phyloP scores from a whole-genome alignment of 2,888 invertebrate genomes.

The Synergus laeviventris region DNA sequence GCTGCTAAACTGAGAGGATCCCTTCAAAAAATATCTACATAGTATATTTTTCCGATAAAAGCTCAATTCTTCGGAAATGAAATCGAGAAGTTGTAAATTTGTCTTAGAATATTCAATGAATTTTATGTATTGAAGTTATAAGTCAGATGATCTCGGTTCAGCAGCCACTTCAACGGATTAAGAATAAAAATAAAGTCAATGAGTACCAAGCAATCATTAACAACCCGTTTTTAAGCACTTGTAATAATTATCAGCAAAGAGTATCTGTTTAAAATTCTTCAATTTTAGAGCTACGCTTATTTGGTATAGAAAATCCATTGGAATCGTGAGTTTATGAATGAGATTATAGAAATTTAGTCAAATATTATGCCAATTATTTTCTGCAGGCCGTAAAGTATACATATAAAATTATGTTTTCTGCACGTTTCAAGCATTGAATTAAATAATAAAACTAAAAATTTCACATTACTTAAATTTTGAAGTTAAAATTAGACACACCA shows the following conservation, averaged over 20 bases:
- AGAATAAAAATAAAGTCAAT: background rate
- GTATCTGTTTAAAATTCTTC: background rate
- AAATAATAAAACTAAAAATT: background rate
- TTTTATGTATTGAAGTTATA: background rate
- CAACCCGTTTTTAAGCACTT: background rate
- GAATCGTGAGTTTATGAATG: background rate
- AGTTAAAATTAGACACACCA: background rate
- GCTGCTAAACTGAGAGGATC: slow-evolving; percentile 41
- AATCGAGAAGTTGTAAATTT: slow-evolving; percentile 25
- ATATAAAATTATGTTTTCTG: background rate
- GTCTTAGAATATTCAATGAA: background rate
- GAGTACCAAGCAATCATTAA: background rate
- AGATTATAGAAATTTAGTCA: slow-evolving; percentile 8
- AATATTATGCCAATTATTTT: no score
- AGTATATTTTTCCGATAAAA: no score
- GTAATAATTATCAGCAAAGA: background rate
- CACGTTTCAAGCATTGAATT: background rate
- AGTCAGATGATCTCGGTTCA: background rate
- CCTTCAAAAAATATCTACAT: slow-evolving; percentile 34
- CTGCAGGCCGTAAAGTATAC: no score
- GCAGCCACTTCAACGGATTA: background rate
- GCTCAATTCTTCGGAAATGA: slow-evolving; percentile 9
- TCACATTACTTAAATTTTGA: no score
- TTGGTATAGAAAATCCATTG: no score
- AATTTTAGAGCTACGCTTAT: no score